These are phyloP conservation scores for Ovibos moschatus DNA, from an alignment of 2,113 vertebrate genomes.

Conservation along the genomic window DNA sequence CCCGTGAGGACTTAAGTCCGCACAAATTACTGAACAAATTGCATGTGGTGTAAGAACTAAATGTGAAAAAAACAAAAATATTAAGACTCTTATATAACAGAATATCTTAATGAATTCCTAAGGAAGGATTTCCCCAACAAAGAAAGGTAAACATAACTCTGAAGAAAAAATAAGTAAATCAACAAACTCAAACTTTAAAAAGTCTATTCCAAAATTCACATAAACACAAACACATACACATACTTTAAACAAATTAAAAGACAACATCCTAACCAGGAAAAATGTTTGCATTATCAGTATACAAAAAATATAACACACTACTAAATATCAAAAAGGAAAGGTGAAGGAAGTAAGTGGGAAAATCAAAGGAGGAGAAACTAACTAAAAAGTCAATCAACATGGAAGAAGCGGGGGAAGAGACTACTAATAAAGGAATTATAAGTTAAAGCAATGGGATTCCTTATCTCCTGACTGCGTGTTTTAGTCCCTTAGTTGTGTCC, in stretches of 20 bases:
- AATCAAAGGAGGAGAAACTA: not conserved
- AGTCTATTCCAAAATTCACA: not conserved
- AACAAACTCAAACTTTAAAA: not conserved
- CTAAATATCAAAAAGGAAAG: not conserved
- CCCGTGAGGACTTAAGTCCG: not conserved
- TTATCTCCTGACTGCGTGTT: not conserved
- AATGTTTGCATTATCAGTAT: not conserved
- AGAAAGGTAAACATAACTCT: not conserved
- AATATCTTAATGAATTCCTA: not conserved
- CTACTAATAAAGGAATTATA: not conserved
- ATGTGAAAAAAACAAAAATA: not conserved
- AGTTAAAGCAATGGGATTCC: not conserved
- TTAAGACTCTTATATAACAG: not conserved
- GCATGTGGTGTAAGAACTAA: not conserved
- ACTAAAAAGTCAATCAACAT: not conserved
- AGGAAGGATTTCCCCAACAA: not conserved
- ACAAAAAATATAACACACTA: not conserved
- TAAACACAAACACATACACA: not conserved
- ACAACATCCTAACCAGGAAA: not conserved
- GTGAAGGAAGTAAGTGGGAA: not conserved
- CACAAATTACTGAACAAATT: not conserved
- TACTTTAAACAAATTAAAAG: not conserved
- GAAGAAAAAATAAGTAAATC: not conserved
- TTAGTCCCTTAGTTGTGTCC: not conserved
- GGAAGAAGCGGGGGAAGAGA: fast-evolving